phyloP scores from a whole-genome alignment of 2,113 vertebrate genomes.

The Cephalopholis sonnerati region DNA sequence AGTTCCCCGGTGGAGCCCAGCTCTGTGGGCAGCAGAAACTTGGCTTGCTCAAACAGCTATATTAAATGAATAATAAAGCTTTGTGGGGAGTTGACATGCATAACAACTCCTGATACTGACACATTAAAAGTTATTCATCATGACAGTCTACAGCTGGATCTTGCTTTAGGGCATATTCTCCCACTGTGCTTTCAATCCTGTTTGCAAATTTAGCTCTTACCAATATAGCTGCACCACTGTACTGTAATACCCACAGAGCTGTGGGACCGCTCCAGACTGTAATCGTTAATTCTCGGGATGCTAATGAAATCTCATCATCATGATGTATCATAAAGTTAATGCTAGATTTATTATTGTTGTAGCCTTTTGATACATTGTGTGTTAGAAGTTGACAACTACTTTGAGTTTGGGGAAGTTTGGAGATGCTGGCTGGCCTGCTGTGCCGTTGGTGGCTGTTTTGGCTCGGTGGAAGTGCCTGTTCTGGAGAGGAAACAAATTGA shows the following conservation, averaged over 20 bases:
- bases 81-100: slow-evolving; percentile 33
- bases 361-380: not conserved
- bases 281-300: not conserved
- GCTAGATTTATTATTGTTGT: not conserved
- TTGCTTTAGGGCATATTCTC: slow-evolving; percentile 7
- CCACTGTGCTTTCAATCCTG: slow-evolving; percentile 22
- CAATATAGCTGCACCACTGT: not conserved
- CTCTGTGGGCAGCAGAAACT: not conserved
- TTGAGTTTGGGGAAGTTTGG: not conserved
- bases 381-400: not conserved
- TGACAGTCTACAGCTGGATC: slow-evolving; percentile 38
- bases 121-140: slow-evolving; percentile 31
- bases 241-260: slow-evolving; percentile 2
- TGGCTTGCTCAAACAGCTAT: not conserved
- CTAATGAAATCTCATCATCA: not conserved
- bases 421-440: slow-evolving; percentile 12
- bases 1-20: not conserved
- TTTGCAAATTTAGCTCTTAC: slow-evolving; percentile 25
- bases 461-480: slow-evolving; percentile 37
- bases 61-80: slow-evolving; percentile 29
- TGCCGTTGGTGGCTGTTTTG: slow-evolving; percentile 38
- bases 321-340: not conserved
- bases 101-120: not conserved
- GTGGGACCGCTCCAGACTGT: not conserved
- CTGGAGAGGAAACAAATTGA: slow-evolving; percentile 55